Percentiles rank a stretch among this genome's conserved stretches.
Evolutionary conservation across 1,140 invertebrate species (phyloP).

Genomic region (Lithobius niger): DNA sequence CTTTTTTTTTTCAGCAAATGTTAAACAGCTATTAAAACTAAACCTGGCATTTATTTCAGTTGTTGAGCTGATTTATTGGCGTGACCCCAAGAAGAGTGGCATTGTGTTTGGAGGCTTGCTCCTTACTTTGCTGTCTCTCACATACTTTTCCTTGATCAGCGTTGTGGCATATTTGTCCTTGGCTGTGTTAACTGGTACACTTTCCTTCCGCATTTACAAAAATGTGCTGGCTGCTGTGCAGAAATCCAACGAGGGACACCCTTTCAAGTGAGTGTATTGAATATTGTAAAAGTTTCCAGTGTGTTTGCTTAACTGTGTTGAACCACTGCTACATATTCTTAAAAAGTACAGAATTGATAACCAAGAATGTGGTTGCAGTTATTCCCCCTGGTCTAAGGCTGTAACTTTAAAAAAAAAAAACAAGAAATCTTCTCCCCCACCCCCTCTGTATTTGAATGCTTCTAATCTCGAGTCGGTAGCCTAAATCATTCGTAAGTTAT

Average conservation of each 20-base stretch:
- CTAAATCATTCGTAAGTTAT: too few species aligned
- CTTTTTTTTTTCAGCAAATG: too few species aligned
- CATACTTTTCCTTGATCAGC: conserved; percentile 88
- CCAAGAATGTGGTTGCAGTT: background rate
- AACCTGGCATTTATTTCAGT: conserved; percentile 57
- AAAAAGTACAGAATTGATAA: background rate
- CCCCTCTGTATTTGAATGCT: too few species aligned
- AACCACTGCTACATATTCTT: conserved; percentile 2
- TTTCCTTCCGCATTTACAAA: conserved; percentile 91
- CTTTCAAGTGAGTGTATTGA: conserved; percentile 70
- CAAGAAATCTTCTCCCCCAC: too few species aligned
- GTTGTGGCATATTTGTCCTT: conserved; percentile 85
- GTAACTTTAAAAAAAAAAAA: too few species aligned
- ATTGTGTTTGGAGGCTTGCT: conserved; percentile 77
- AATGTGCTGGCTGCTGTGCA: conserved; percentile 88
- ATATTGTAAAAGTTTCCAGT: conserved; percentile 7
- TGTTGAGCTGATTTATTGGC: conserved; percentile 92
- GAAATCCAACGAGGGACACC: conserved; percentile 92
- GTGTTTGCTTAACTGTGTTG: too few species aligned
- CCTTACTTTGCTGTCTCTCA: conserved; percentile 73
- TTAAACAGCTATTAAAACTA: too few species aligned
- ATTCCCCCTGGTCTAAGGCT: background rate
- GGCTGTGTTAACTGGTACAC: conserved; percentile 60
- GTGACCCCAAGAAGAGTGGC: conserved; percentile 84
- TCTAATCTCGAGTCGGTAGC: too few species aligned